phyloP scores from a whole-genome alignment of 2,113 vertebrate species.

The Cyanocitta stelleri region DNA sequence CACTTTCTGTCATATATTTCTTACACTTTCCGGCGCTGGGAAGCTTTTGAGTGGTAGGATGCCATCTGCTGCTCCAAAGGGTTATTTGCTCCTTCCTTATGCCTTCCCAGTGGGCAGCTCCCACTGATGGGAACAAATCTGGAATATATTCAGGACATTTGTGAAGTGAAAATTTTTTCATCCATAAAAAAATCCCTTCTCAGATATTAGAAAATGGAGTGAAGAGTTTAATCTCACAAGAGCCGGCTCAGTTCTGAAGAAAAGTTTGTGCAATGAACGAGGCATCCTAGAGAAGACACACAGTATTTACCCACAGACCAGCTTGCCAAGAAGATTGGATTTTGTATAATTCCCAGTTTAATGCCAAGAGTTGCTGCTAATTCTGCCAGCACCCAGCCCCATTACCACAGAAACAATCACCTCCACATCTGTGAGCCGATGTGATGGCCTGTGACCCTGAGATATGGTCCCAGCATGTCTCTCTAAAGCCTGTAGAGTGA shows the following conservation, averaged over 20 bases:
- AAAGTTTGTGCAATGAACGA: neutral
- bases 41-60: constrained; percentile 32
- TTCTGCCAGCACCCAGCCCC: neutral
- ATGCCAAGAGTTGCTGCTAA: neutral
- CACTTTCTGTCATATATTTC: neutral
- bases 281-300: neutral
- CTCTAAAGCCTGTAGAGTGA: neutral
- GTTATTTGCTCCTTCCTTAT: neutral
- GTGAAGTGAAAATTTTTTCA: neutral
- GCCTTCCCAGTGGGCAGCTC: neutral
- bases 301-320: neutral
- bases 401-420: neutral
- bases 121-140: neutral
- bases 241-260: neutral
- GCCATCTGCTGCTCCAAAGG: constrained; percentile 46
- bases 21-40: neutral
- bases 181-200: neutral
- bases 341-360: neutral
- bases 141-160: neutral
- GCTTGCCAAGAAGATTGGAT: neutral
- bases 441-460: neutral
- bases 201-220: neutral
- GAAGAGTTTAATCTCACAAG: neutral
- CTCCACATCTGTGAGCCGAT: neutral
- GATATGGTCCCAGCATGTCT: neutral